phyloP scores from a whole-genome alignment of 2,113 vertebrate genomes.

The Malurus elegans region DNA sequence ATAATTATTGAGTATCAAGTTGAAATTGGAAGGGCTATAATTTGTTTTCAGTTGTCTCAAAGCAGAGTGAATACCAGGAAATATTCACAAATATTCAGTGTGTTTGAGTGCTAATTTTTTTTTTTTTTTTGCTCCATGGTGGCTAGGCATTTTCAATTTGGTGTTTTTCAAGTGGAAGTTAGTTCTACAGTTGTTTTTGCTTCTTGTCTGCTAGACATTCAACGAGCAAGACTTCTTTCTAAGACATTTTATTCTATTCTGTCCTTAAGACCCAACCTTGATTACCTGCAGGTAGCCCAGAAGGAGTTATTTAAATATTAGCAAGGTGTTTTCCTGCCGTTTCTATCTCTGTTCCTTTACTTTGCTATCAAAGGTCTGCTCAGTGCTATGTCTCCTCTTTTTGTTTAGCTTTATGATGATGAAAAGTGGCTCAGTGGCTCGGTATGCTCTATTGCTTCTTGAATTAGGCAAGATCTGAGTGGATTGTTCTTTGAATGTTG shows the following conservation, averaged over 20 bases:
- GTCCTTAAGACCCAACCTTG: background rate
- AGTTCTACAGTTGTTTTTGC: accelerated
- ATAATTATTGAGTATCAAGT: background rate
- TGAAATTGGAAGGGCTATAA: background rate
- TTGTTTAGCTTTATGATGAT: background rate
- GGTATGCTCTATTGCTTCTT: background rate
- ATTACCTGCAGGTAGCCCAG: background rate
- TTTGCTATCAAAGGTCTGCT: background rate
- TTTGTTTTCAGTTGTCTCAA: background rate
- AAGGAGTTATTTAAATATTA: background rate
- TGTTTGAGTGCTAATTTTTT: background rate
- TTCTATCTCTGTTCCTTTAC: background rate
- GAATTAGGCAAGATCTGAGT: background rate
- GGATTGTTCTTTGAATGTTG: background rate
- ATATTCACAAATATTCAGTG: background rate
- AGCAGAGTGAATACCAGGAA: background rate
- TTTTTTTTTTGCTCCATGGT: background rate
- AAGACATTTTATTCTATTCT: background rate
- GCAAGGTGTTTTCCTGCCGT: background rate
- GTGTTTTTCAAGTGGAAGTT: background rate
- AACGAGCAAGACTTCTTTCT: background rate
- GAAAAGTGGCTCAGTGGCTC: background rate
- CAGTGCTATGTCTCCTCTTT: background rate
- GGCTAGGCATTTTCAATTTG: background rate
- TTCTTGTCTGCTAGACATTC: background rate